Conservation (phyloP, 2,797 vertebrate genomes). For the Microhierax caerulescens region DNA sequence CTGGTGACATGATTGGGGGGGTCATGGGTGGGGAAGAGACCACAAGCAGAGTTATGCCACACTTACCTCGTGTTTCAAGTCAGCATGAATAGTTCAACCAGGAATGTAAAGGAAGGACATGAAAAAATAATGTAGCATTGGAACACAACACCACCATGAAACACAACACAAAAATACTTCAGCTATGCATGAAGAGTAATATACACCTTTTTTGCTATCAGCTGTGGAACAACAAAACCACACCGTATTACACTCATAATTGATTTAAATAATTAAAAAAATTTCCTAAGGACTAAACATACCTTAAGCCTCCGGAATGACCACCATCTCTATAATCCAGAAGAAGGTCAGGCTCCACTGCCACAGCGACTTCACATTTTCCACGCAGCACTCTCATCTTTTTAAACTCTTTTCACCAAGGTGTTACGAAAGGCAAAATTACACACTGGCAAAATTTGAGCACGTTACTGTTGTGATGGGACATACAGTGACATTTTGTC, state of each 20-base stretch:
- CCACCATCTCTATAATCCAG: not conserved
- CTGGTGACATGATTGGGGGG: not conserved
- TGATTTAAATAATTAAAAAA: not conserved
- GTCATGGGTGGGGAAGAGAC: not conserved
- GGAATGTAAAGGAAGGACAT: not conserved
- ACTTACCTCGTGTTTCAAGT: not conserved
- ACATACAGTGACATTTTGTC: not conserved
- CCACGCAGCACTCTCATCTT: fast-evolving
- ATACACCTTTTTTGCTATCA: not conserved
- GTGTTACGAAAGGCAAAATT: not conserved
- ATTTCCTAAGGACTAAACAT: not conserved
- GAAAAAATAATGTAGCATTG: not conserved
- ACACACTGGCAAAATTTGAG: not conserved
- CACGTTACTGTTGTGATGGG: not conserved
- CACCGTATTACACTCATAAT: too few relatives aligned
- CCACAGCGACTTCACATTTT: not conserved
- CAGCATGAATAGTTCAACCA: not conserved
- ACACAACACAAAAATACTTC: not conserved
- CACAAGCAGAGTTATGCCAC: not conserved
- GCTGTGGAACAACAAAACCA: not conserved
- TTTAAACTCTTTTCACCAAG: not conserved
- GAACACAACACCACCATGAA: not conserved
- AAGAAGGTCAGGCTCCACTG: not conserved
- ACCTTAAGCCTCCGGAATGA: not conserved
- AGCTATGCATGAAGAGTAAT: not conserved